These are phyloP conservation scores for Notarius quadriscutis DNA, from an alignment of 2,113 vertebrate genomes.

Conservation along the genomic window DNA sequence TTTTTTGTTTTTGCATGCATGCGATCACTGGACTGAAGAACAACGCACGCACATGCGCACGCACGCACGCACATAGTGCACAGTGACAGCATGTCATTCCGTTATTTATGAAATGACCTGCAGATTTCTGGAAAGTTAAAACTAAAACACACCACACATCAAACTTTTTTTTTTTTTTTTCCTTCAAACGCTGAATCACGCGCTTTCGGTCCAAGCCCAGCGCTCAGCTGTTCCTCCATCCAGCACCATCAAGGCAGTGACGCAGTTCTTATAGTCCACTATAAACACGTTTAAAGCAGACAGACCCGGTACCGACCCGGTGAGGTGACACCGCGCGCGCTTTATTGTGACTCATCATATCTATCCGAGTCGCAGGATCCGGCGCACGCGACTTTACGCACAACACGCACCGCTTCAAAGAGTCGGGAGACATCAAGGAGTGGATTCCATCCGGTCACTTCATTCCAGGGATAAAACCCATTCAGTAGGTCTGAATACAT, in stretches of 20 bases:
- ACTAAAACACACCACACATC: no score
- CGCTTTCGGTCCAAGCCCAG: neutral
- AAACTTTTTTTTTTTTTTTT: neutral
- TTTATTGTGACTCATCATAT: neutral
- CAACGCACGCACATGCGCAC: neutral
- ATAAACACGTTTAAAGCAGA: neutral
- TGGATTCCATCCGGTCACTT: no score
- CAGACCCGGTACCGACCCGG: neutral
- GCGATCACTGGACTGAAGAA: neutral
- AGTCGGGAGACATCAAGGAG: no score
- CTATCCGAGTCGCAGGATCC: neutral
- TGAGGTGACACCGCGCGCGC: neutral
- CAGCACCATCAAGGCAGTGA: conserved; percentile 24
- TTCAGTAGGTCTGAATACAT: no score
- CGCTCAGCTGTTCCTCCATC: neutral
- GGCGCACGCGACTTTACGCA: neutral
- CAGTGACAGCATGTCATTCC: neutral
- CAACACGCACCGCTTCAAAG: no score
- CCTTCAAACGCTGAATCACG: neutral
- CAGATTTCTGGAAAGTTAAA: neutral
- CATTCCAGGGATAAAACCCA: no score
- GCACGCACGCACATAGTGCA: neutral
- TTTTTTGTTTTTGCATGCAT: neutral
- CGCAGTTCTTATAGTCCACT: conserved; percentile 41
- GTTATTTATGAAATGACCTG: neutral